Conservation (phyloP, 1,140 invertebrate species). For the Leptopilina boulardi region DNA sequence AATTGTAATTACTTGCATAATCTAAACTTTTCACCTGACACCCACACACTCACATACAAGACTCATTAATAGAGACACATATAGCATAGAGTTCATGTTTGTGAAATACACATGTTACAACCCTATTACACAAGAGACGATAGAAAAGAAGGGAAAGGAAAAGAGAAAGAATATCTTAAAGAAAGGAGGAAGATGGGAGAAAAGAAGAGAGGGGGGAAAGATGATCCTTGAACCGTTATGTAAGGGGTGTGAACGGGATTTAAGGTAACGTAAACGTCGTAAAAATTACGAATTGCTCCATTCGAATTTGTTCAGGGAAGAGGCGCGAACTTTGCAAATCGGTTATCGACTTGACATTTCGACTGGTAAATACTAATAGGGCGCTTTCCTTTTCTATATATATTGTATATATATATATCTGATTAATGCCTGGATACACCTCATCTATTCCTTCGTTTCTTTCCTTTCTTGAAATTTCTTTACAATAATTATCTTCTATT, state of each 20-base stretch:
- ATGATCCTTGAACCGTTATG: slow-evolving; percentile 39
- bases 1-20: slow-evolving; percentile 50
- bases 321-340: slow-evolving; percentile 55
- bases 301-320: slow-evolving; percentile 39
- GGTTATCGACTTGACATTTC: slow-evolving; percentile 66
- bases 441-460: background rate
- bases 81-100: slow-evolving; percentile 46
- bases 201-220: slow-evolving; percentile 45
- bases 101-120: slow-evolving; percentile 52
- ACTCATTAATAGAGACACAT: slow-evolving; percentile 51
- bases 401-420: background rate
- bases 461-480: background rate
- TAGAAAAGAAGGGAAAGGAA: slow-evolving; percentile 50
- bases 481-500: background rate
- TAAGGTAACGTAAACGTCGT: background rate
- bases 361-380: slow-evolving; percentile 65
- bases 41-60: slow-evolving; percentile 47
- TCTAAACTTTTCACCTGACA: slow-evolving; percentile 46
- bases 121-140: slow-evolving; percentile 49
- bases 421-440: background rate
- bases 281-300: slow-evolving; percentile 21
- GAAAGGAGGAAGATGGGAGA: slow-evolving; percentile 48
- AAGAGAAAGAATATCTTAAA: slow-evolving; percentile 51
- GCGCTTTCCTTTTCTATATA: slow-evolving; percentile 35
- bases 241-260: slow-evolving; percentile 17